Evolutionary conservation across 1,140 invertebrate genomes (phyloP), one percentile per base, ranked within the genome.

Genomic region (Platyscapa corneri): DNA sequence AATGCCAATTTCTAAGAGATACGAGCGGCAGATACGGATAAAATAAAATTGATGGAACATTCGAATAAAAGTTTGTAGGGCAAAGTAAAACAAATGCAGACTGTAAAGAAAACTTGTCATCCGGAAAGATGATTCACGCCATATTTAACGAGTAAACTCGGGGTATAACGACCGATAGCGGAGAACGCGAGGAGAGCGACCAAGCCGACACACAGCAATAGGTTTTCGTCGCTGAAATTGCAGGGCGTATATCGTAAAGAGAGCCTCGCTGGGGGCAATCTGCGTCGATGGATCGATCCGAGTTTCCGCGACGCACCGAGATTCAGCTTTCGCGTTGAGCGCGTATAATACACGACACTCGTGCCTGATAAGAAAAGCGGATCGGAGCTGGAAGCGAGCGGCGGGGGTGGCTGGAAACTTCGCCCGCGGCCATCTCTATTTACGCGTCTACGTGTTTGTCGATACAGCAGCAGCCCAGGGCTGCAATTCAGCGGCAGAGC

Each of bases 401-500:
- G 12, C 42, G 42, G 5, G 18, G 10, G 8, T 6, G 8, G 49
- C 8, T 14, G 10, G 49, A 10, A n/a, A 53, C 1, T 80, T n/a
- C 27, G 23, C 49, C 39, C 79, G 79, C 7, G 74, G n/a, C 2
- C 56, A 60, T 60, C 37, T 70, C 76, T 79, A 79, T 79, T 84
- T 84, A 72, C 76, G 56, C 32, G 64, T 56, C 64, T 84, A 84
- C 82, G 82, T 84, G 82, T 84, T 84, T 70, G 74, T 78, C 82
- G 82, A 85, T 80, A 34, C 14, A 46, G 6, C 12, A 16, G 72
- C 32, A 67, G 34, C 32, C 1, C 23, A n/a, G n/a, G 30, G 65
- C 30, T 39, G 49, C 49, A 2, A 53, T 53, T 53, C 49, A 14
- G 10, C 49, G 49, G 8, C 49, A 6, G 49, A 18, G 49, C 49